Base-by-base conservation (phyloP, 2,113 vertebrate species). In the Echinops telfairi region DNA sequence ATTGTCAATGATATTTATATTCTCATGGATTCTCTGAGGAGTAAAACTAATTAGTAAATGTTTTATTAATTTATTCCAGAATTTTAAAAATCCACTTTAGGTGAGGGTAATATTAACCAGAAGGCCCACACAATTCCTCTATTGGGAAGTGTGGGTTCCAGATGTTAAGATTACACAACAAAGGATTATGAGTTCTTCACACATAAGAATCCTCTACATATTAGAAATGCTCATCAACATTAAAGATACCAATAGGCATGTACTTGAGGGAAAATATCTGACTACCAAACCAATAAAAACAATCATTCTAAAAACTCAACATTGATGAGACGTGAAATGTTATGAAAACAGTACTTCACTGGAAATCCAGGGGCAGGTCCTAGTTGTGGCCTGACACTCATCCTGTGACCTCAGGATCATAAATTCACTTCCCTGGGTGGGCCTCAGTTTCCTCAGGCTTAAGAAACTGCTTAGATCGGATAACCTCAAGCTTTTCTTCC, bases 1-100 rank as follows among this genome's bases (percentile, higher is more conserved):
- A 88, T 88, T 70, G 95, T 91, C 38, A 77, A 83, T 94, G 89
- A 75, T 89, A 73, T 92, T 89, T 91, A 93, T 68, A 89, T 75
- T 71, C 79, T 95, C 33, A 95, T 1, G 95, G 53, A 75, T 53
- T 82, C 33, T 91, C 79, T 92, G 40, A 94, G 58, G 3, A 25
- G 66, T 92, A 86, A 89, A 95, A 89, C 12, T 82, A 90, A 89
- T 57, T 64, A 82, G 88, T 66, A 87, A 83, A 47, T 88, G 23
- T 33, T 8, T 60, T 89, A 57, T 25, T n/a, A 85, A 85, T 83
- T 96, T 91, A 83, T 76, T 80, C 82, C 8, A 76, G n/a, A 81
- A 92, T 66, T 85, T 85, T 47, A 2, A 3, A 77, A 95, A 93
- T 86, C 58, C 36, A 80, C 78, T 93, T 94, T 87, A 83, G 60